Evolutionary conservation across 2,888 invertebrate genomes (phyloP).

Genomic region (Acanthopleura granulata): DNA sequence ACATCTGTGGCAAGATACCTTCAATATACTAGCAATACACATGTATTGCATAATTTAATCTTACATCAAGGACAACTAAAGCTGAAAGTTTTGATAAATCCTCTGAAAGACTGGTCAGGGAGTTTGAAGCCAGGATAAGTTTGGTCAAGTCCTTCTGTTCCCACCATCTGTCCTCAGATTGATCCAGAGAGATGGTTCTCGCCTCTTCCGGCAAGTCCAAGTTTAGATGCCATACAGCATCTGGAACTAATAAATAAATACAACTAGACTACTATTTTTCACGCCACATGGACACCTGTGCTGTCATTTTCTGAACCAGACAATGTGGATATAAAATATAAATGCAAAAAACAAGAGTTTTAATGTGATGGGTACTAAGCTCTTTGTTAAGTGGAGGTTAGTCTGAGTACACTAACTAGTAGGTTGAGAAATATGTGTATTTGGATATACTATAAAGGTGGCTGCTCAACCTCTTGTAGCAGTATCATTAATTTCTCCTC

Average conservation of each 20-base stretch:
- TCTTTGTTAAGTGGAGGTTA: no score
- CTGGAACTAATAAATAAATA: slow-evolving; percentile 46
- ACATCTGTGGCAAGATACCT: no score
- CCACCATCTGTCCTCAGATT: slow-evolving; percentile 79
- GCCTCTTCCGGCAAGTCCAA: slow-evolving; percentile 69
- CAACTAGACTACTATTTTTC: neutral
- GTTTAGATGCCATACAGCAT: slow-evolving; percentile 70
- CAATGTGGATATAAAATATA: neutral
- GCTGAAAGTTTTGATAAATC: slow-evolving; percentile 66
- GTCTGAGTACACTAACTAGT: no score
- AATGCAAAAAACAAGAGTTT: neutral
- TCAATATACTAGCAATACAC: neutral
- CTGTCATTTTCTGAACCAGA: no score
- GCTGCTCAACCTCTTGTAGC: no score
- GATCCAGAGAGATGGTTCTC: slow-evolving; percentile 63
- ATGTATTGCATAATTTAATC: slow-evolving; percentile 31
- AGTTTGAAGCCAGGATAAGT: slow-evolving; percentile 75
- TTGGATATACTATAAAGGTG: no score
- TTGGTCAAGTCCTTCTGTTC: slow-evolving; percentile 82
- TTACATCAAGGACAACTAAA: slow-evolving; percentile 70
- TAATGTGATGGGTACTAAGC: neutral
- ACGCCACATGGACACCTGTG: no score
- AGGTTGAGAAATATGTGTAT: no score
- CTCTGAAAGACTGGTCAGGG: slow-evolving; percentile 61
- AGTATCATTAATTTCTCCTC: no score